Evolutionary conservation across 2,888 invertebrate genomes (phyloP), one percentile per base, ranked within the genome.

Genomic region (Ophion slaviceki): DNA sequence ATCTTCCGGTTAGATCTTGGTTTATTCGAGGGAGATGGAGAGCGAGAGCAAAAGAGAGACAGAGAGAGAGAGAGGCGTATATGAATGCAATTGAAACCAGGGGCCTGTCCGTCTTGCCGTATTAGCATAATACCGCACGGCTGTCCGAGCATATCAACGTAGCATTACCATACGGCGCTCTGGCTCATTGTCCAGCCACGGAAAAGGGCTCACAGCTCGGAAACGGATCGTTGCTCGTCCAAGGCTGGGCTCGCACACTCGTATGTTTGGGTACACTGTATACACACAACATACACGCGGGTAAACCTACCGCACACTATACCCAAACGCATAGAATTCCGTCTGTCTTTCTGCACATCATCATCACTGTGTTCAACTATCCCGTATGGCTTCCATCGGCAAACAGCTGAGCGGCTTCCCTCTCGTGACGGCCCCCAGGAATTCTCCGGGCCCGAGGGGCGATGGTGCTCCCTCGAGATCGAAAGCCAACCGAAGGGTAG

Each of bases 331-430:
- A 76, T 66, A 67, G 80, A 74, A 64, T 74, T 68, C 76, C 81
- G 70, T 83, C 82, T 68, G 76, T 78, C 85, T 59, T 82, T 82
- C 80, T 78, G 79, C 79, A 80, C 74, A 71, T 71, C 86, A 78
- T 75, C 62, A 76, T 80, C 82, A 85, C 80, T 80, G 80, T 80
- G 88, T 88, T 86, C 87, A 86, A 88, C 81, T 84, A 84, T 87
- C 82, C 87, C 81, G 86, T 90, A 92, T 75, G 92, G 92, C 91
- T 92, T 92, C 92, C 91, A 92, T 91, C 83, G 89, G 89, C 90
- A 91, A 92, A 92, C 92, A 92, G 91, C 91, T 91, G 91, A 92
- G 86, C 86, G 91, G 92, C 91, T 92, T 92, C 92, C 86, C 89
- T 86, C 85, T 84, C 84, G 86, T 80, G 6, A 8, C 86, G 87